A percentile compares a stretch with the other conserved stretches of the same genome.
Conservation (phyloP, 2,888 invertebrate genomes). For the Scaptodrosophila latifasciaeformis region DNA sequence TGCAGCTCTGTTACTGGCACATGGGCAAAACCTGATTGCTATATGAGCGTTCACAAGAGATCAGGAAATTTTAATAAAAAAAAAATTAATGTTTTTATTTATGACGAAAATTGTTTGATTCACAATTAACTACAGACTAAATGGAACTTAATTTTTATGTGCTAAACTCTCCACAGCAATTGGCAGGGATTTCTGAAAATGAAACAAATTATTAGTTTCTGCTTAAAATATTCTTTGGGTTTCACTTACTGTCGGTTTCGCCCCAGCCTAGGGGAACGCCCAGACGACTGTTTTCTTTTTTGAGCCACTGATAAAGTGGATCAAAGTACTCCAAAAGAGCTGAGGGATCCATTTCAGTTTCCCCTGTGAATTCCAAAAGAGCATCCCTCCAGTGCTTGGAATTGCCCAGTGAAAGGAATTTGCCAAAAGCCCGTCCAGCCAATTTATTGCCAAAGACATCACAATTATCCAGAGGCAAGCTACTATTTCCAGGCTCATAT, state of each 20-base stretch:
- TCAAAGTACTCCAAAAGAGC: slow-evolving; percentile 87
- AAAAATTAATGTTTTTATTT: too few species aligned
- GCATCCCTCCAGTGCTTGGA: slow-evolving; percentile 88
- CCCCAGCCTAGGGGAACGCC: slow-evolving; percentile 81
- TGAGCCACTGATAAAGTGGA: slow-evolving; percentile 85
- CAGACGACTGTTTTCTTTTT: slow-evolving; percentile 81
- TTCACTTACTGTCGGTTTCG: slow-evolving; percentile 66
- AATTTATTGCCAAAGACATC: slow-evolving; percentile 88
- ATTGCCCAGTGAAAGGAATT: slow-evolving; percentile 82
- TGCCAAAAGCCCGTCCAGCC: slow-evolving; percentile 84
- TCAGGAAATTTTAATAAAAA: too few species aligned
- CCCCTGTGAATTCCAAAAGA: slow-evolving; percentile 86
- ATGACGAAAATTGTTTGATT: too few species aligned
- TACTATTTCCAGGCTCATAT: slow-evolving; percentile 78
- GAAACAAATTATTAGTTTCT: not conserved
- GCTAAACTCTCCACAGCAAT: slow-evolving; percentile 51
- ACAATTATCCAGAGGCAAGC: slow-evolving; percentile 79
- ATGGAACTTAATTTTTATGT: slow-evolving; percentile 20
- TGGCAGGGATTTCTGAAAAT: slow-evolving; percentile 57
- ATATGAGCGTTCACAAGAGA: too few species aligned
- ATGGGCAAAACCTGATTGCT: too few species aligned
- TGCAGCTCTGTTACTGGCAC: too few species aligned
- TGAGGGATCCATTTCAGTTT: slow-evolving; percentile 83
- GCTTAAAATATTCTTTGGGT: not conserved
- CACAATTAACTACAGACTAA: too few species aligned